Conservation (phyloP, 1,140 invertebrate genomes). For the Steinernema khuongi region DNA sequence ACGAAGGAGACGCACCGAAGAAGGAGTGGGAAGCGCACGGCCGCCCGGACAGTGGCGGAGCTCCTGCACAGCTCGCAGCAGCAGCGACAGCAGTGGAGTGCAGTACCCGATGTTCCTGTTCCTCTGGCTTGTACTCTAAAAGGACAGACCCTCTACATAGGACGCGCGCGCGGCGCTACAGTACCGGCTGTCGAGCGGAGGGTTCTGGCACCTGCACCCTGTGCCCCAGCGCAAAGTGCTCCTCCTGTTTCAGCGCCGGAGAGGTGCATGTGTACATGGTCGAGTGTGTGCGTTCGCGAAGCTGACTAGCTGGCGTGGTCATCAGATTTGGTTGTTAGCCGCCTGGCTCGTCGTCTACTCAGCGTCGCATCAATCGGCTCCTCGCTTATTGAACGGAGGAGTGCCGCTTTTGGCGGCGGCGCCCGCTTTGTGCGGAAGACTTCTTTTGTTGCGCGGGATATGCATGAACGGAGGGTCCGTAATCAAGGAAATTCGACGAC, state of each 20-base stretch:
- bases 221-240: too few species aligned
- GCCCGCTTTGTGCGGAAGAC: not conserved
- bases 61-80: not conserved
- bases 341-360: not conserved
- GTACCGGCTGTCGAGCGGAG: too few species aligned
- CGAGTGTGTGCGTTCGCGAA: too few species aligned
- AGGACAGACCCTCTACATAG: too few species aligned
- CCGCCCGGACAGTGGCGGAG: constrained; percentile 1
- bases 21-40: not conserved
- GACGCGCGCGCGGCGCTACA: too few species aligned
- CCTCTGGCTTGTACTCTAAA: not conserved
- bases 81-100: not conserved
- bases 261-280: too few species aligned
- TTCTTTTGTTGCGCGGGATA: constrained; percentile 16
- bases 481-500: constrained; percentile 16
- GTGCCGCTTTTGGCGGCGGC: constrained; percentile 11
- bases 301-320: too few species aligned
- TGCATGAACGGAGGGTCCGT: constrained; percentile 10
- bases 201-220: too few species aligned
- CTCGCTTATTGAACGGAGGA: constrained; percentile 5
- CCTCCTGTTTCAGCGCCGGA: too few species aligned
- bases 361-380: not conserved
- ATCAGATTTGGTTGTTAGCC: too few species aligned
- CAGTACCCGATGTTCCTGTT: not conserved
- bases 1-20: constrained; percentile 2